Conservation (phyloP, 2,888 invertebrate species). For the Parthenolecanium corni region DNA sequence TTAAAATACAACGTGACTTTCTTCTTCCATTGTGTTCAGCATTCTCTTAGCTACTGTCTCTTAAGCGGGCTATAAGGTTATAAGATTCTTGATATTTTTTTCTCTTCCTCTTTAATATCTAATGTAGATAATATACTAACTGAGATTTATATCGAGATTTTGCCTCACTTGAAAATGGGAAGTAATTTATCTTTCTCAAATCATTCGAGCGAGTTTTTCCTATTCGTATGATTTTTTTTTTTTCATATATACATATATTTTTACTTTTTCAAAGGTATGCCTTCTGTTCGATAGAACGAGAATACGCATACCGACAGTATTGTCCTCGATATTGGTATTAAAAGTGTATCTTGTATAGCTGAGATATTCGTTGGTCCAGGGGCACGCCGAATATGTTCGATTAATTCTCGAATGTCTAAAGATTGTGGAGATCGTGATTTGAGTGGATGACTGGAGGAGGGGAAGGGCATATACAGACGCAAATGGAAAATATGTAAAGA, state of each 20-base stretch:
- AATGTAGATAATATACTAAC: slow-evolving; percentile 20
- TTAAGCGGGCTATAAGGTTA: slow-evolving; percentile 16
- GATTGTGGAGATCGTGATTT: too few species aligned
- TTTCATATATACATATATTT: background rate
- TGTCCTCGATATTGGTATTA: background rate
- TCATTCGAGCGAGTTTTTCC: slow-evolving; percentile 18
- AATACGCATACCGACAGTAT: background rate
- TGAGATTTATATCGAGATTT: slow-evolving; percentile 22
- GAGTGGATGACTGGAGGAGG: too few species aligned
- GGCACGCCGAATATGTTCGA: slow-evolving; percentile 9
- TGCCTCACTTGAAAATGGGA: slow-evolving; percentile 21
- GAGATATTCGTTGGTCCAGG: background rate
- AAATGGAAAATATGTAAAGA: too few species aligned
- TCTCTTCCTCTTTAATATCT: slow-evolving; percentile 2
- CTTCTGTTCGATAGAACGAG: background rate
- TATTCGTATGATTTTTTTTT: background rate
- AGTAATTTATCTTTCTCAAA: slow-evolving; percentile 23
- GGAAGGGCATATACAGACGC: too few species aligned
- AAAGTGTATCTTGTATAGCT: background rate
- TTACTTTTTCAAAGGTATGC: background rate
- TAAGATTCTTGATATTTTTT: slow-evolving; percentile 19
- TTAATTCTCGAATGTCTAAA: too few species aligned
- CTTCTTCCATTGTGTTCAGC: slow-evolving; percentile 21
- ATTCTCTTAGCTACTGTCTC: background rate
- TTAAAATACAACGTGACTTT: slow-evolving; percentile 20